A percentile compares a stretch with the other conserved stretches of the same genome.
phyloP scores from a whole-genome alignment of 2,797 vertebrate genomes.

The Sandelia bainsii region DNA sequence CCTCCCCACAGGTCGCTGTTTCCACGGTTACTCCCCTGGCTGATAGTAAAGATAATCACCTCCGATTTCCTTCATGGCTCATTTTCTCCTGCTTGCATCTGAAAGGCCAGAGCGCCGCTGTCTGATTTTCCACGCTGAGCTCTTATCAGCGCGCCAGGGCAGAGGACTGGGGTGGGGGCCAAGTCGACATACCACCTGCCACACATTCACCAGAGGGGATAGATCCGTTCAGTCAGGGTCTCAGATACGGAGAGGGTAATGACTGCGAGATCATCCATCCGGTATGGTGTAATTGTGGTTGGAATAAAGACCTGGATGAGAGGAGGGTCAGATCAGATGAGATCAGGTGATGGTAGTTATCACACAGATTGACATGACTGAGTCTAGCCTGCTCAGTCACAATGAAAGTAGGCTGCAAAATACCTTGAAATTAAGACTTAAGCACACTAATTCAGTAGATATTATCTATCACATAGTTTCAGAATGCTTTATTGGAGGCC shows the following conservation, averaged over 20 bases:
- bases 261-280: conserved; percentile 69
- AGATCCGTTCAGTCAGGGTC: conserved; percentile 62
- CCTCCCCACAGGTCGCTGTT: conserved; percentile 64
- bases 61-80: conserved; percentile 82
- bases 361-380: conserved; percentile 35
- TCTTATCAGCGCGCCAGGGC: conserved; percentile 66
- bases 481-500: conserved; percentile 22
- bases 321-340: conserved; percentile 65
- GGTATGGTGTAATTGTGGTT: conserved; percentile 62
- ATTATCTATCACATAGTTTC: conserved; percentile 16
- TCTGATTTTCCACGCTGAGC: conserved; percentile 75
- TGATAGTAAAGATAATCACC: conserved; percentile 85
- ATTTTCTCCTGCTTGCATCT: conserved; percentile 74
- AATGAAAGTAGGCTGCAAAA: conserved; percentile 34
- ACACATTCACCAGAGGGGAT: conserved; percentile 67
- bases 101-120: conserved; percentile 76
- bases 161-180: conserved; percentile 42
- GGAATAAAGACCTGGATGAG: conserved; percentile 51
- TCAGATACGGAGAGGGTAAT: conserved; percentile 63
- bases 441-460: conserved; percentile 23
- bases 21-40: conserved; percentile 76
- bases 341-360: conserved; percentile 66
- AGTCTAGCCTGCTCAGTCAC: not conserved
- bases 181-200: conserved; percentile 73
- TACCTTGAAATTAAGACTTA: conserved; percentile 35